These are phyloP conservation scores for Syritta pipiens DNA, from an alignment of 2,888 invertebrate genomes.

Conservation along the genomic window DNA sequence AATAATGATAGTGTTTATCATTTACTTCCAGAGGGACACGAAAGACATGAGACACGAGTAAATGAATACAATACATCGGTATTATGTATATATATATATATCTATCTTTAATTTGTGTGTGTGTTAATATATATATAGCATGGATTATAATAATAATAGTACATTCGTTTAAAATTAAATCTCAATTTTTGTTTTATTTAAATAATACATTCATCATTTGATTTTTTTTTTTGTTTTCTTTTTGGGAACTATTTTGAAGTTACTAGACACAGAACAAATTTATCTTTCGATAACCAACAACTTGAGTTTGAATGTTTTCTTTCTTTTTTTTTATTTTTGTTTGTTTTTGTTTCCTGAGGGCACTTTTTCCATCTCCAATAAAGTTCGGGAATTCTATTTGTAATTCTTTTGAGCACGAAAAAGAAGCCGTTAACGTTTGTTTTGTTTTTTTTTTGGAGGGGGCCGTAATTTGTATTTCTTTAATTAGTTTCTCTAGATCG, in stretches of 20 bases:
- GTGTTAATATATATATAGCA: conserved; percentile 46
- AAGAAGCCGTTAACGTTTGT: conserved; percentile 23
- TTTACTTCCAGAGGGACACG: not conserved
- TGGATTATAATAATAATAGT: conserved; percentile 60
- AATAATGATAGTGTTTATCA: conserved; percentile 8
- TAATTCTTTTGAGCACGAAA: conserved; percentile 5
- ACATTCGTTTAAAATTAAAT: conserved; percentile 57
- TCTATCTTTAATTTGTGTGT: conserved; percentile 60
- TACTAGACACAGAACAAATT: conserved; percentile 39
- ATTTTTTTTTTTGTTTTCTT: conserved; percentile 2
- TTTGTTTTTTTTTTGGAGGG: not conserved
- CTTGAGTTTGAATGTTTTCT: not conserved
- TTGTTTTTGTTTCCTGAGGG: conserved; percentile 36
- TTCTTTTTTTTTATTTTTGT: not conserved
- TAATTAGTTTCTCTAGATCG: conserved; percentile 37
- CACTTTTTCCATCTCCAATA: conserved; percentile 42
- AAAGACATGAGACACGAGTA: conserved; percentile 45
- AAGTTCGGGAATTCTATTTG: not conserved
- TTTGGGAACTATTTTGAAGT: conserved; percentile 51
- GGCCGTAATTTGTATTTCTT: conserved; percentile 13
- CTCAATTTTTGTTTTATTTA: conserved; percentile 15
- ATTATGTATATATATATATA: conserved; percentile 45
- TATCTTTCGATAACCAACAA: conserved; percentile 54
- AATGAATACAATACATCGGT: conserved; percentile 57
- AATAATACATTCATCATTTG: conserved; percentile 17